A percentile compares a stretch with the other conserved stretches of the same genome.
Conservation (phyloP, 2,888 invertebrate genomes). For the Falcaria lacertinaria region DNA sequence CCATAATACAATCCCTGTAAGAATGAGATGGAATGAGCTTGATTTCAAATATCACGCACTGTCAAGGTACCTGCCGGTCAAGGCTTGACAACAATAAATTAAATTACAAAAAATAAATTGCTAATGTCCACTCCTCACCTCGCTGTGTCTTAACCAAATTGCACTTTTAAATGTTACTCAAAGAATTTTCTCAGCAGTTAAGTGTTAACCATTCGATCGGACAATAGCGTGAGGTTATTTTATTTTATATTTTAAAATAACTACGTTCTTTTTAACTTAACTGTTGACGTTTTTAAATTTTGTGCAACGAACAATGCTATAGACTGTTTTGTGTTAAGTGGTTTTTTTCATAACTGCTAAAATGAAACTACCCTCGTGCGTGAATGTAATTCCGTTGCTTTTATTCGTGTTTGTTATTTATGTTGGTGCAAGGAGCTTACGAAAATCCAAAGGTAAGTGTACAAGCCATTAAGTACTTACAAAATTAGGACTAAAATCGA, state of each 20-base stretch:
- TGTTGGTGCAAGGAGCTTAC: conserved; percentile 18
- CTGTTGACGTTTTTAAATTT: no score
- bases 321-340: background rate
- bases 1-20: conserved; percentile 12
- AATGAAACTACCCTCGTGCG: background rate
- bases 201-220: conserved; percentile 31
- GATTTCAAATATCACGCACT: conserved; percentile 26
- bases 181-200: conserved; percentile 47
- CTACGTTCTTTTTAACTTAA: background rate
- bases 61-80: conserved; percentile 31
- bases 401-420: conserved; percentile 17
- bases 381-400: conserved; percentile 11
- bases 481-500: no score
- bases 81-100: conserved; percentile 12
- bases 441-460: conserved; percentile 3
- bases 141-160: conserved; percentile 43
- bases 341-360: background rate
- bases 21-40: conserved; percentile 16
- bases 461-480: background rate
- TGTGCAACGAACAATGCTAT: background rate
- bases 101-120: conserved; percentile 20
- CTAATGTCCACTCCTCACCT: conserved; percentile 39
- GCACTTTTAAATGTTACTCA: conserved; percentile 61
- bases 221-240: conserved; percentile 19
- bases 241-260: conserved; percentile 1